Percentiles rank a stretch among this genome's conserved stretches.
Conservation (phyloP, 2,113 vertebrate genomes). For the Chauna torquata region DNA sequence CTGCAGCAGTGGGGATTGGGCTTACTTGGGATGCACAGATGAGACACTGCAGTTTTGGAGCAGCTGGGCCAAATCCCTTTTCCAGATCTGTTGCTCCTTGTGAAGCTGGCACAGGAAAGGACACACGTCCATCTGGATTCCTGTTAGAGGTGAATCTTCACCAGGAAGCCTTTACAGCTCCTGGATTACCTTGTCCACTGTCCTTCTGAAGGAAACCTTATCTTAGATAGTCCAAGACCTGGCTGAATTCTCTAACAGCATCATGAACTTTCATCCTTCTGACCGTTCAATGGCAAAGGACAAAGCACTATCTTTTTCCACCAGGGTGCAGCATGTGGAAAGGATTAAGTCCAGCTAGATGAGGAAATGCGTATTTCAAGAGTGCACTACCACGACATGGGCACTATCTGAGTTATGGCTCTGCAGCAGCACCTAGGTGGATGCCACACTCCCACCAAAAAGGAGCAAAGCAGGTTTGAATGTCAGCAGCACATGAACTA, state of each 20-base stretch:
- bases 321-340: neutral
- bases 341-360: neutral
- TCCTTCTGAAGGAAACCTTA: neutral
- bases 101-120: neutral
- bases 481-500: neutral
- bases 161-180: neutral
- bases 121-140: neutral
- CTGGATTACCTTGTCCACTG: neutral
- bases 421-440: neutral
- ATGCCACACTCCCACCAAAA: neutral
- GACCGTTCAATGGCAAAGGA: neutral
- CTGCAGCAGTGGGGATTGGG: accelerated
- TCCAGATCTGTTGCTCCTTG: neutral
- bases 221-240: neutral
- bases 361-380: neutral
- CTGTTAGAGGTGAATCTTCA: neutral
- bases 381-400: accelerated
- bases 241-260: neutral
- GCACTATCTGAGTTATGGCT: neutral
- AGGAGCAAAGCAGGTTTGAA: neutral
- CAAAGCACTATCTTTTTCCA: neutral
- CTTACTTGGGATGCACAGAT: neutral
- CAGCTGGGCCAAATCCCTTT: neutral
- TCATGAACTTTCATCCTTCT: neutral
- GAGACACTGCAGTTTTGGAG: neutral